Evolutionary conservation across 2,113 vertebrate species (phyloP).

Genomic region (Lates calcarifer): DNA sequence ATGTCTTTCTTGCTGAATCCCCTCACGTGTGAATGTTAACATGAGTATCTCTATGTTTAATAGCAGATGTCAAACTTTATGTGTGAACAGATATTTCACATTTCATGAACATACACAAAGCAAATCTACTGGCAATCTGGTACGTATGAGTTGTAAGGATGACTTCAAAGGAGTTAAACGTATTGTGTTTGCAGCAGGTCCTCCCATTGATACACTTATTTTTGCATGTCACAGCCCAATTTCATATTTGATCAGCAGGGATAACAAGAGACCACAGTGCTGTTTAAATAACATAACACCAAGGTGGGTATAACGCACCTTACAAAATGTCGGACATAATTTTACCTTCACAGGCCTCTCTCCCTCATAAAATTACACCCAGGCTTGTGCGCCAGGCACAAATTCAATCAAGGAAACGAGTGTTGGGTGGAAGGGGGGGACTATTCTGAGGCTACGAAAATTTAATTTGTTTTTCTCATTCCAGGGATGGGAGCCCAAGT

Average conservation of each 20-base stretch:
- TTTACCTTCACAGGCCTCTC: slow-evolving; percentile 12
- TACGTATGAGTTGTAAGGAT: not conserved
- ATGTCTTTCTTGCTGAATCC: not conserved
- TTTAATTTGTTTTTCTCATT: slow-evolving; percentile 81
- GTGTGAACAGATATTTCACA: not conserved
- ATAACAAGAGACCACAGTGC: not conserved
- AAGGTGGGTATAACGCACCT: slow-evolving; percentile 8
- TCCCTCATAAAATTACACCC: slow-evolving; percentile 43
- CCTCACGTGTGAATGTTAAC: not conserved
- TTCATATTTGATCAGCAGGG: slow-evolving; percentile 5
- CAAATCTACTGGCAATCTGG: not conserved
- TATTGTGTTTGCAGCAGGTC: not conserved
- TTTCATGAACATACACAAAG: not conserved
- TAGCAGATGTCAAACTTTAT: not conserved
- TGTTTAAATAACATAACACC: not conserved
- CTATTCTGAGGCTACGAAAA: slow-evolving; percentile 63
- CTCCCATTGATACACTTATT: not conserved
- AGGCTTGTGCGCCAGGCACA: slow-evolving; percentile 42
- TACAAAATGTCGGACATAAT: slow-evolving; percentile 14
- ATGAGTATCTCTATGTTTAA: not conserved
- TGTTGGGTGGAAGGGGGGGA: slow-evolving; percentile 10
- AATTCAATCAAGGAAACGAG: slow-evolving; percentile 75
- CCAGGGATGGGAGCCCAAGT: slow-evolving; percentile 68
- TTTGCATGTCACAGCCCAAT: not conserved
- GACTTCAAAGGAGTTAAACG: not conserved